A percentile compares a stretch with the other conserved stretches of the same genome.
Conservation (phyloP, 2,888 invertebrate species). For the Leucophenga maculata region DNA sequence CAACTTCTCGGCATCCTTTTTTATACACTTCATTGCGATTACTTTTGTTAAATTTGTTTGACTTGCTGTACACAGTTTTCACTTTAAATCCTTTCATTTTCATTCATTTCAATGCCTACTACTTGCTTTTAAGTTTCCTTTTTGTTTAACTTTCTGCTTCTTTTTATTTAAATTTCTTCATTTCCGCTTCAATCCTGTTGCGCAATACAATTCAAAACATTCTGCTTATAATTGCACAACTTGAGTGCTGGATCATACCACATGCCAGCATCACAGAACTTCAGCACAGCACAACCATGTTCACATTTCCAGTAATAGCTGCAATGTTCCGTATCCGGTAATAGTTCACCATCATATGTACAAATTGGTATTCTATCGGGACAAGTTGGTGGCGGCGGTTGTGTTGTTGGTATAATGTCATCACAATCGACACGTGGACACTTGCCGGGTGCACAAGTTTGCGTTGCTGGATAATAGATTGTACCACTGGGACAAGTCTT, state of each 20-base stretch:
- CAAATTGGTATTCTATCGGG: constrained; percentile 33
- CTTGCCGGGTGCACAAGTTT: constrained; percentile 43
- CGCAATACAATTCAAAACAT: constrained; percentile 49
- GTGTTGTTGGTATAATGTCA: background rate
- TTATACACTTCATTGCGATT: too few species aligned
- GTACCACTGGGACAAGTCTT: constrained; percentile 31
- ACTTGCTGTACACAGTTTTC: too few species aligned
- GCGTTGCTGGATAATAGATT: constrained; percentile 27
- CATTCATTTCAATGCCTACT: too few species aligned
- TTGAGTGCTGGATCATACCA: constrained; percentile 49
- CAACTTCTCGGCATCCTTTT: too few species aligned
- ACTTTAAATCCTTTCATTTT: too few species aligned
- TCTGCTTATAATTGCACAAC: constrained; percentile 42
- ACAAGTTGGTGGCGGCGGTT: background rate
- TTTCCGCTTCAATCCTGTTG: constrained; percentile 41
- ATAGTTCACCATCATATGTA: constrained; percentile 40
- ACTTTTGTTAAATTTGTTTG: too few species aligned
- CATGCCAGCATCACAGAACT: constrained; percentile 50
- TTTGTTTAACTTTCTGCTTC: background rate
- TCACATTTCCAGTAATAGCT: constrained; percentile 49
- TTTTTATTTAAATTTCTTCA: background rate
- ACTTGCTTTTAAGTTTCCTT: background rate
- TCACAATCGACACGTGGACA: constrained; percentile 45
- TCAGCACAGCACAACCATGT: constrained; percentile 41
- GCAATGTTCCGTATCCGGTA: constrained; percentile 48